Evolutionary conservation across 2,888 invertebrate species (phyloP).

Genomic region (Leptopterna dolabrata): DNA sequence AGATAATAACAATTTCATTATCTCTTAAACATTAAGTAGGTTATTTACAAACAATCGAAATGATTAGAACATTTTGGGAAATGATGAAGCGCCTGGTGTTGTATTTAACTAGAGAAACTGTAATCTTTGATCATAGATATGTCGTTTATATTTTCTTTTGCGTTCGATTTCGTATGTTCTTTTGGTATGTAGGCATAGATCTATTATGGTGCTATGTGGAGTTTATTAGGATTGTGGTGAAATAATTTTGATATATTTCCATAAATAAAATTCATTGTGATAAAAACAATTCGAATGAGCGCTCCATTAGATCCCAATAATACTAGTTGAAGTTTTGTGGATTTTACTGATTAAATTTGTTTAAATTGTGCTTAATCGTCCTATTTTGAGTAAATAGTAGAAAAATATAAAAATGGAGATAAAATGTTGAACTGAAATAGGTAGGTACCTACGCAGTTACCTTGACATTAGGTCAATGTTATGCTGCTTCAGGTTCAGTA

Average conservation of each 20-base stretch:
- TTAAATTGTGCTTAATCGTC: not conserved
- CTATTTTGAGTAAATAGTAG: not conserved
- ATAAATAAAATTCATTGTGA: no score
- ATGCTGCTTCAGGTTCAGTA: no score
- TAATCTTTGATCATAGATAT: no score
- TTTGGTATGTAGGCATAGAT: no score
- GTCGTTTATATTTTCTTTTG: no score
- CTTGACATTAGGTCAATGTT: no score
- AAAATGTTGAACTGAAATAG: not conserved
- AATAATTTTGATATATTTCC: no score
- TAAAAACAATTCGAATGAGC: not conserved
- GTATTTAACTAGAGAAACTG: no score
- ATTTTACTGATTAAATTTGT: not conserved
- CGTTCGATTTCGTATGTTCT: no score
- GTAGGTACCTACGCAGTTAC: not conserved
- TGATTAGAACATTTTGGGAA: not conserved
- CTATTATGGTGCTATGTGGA: no score
- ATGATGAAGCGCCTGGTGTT: not conserved
- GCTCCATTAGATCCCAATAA: not conserved
- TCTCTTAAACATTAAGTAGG: not conserved
- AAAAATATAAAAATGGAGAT: not conserved
- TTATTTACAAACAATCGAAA: not conserved
- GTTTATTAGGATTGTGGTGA: no score
- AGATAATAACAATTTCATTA: not conserved
- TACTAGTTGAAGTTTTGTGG: not conserved